These are phyloP conservation scores for Dexiosoma caninum DNA, from an alignment of 2,888 invertebrate genomes.

Conservation along the genomic window DNA sequence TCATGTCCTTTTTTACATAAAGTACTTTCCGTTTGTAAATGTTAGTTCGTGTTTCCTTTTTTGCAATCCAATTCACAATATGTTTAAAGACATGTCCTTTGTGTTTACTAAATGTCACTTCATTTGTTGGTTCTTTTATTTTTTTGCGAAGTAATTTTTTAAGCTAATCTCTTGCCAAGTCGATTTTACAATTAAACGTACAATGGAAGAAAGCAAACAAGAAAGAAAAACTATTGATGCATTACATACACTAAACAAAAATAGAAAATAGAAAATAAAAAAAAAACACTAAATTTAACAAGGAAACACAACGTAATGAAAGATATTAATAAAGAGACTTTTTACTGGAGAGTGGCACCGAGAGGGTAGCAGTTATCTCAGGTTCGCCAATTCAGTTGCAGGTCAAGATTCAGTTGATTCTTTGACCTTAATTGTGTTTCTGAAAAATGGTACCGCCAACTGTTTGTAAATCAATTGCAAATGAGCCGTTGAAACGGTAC, in stretches of 20 bases:
- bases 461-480: too few relatives aligned
- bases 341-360: too few relatives aligned
- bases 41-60: not conserved
- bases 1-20: not conserved
- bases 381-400: too few relatives aligned
- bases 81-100: conserved; percentile 31
- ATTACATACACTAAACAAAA: not conserved
- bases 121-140: not conserved
- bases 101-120: conserved; percentile 44
- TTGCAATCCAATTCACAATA: conserved; percentile 15
- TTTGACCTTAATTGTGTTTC: too few relatives aligned
- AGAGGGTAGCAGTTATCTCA: too few relatives aligned
- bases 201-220: not conserved
- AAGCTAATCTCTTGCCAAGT: not conserved
- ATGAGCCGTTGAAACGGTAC: too few relatives aligned
- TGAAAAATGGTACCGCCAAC: too few relatives aligned
- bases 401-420: too few relatives aligned
- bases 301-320: too few relatives aligned
- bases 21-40: not conserved
- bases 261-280: too few relatives aligned
- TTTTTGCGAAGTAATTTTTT: not conserved
- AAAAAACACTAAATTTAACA: not conserved
- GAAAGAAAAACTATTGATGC: not conserved
- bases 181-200: not conserved
- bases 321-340: too few relatives aligned